phyloP scores from a whole-genome alignment of 2,888 invertebrate species.

The Eremobia ochroleuca region DNA sequence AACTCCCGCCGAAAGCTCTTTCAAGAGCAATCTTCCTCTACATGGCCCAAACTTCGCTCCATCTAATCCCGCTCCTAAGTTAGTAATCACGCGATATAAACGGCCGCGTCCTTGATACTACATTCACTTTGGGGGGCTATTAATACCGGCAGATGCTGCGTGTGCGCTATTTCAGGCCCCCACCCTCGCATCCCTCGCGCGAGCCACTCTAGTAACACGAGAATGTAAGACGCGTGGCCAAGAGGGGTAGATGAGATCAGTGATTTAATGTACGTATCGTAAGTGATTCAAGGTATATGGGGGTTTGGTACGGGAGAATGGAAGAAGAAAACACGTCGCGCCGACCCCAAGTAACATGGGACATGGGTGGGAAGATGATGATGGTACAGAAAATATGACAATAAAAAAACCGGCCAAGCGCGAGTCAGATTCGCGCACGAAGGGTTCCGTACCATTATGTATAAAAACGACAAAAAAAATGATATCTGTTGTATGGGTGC shows the following conservation, averaged over 20 bases:
- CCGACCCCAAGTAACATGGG: not conserved
- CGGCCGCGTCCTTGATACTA: constrained; percentile 89
- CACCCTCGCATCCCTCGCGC: constrained; percentile 73
- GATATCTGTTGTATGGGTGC: too few relatives aligned
- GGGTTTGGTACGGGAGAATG: not conserved
- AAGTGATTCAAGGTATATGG: constrained; percentile 28
- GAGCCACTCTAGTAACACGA: constrained; percentile 65
- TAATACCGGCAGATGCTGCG: constrained; percentile 86
- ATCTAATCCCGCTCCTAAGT: constrained; percentile 23
- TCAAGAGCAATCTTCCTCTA: not conserved
- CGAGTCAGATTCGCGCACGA: too few relatives aligned
- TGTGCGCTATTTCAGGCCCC: constrained; percentile 83
- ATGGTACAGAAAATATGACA: not conserved
- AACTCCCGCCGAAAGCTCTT: not conserved
- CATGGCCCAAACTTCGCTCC: constrained; percentile 11
- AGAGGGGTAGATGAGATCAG: constrained; percentile 55
- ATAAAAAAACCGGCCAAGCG: too few relatives aligned
- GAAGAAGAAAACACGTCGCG: not conserved
- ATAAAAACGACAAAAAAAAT: too few relatives aligned
- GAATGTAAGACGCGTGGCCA: constrained; percentile 67
- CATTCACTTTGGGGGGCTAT: constrained; percentile 86
- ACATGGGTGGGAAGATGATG: not conserved
- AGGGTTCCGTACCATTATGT: too few relatives aligned
- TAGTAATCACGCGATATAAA: constrained; percentile 76
- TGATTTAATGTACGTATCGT: constrained; percentile 56